A percentile compares a stretch with the other conserved stretches of the same genome.
Evolutionary conservation across 2,888 invertebrate species (phyloP).

Genomic region (Chrysomela aeneicollis): DNA sequence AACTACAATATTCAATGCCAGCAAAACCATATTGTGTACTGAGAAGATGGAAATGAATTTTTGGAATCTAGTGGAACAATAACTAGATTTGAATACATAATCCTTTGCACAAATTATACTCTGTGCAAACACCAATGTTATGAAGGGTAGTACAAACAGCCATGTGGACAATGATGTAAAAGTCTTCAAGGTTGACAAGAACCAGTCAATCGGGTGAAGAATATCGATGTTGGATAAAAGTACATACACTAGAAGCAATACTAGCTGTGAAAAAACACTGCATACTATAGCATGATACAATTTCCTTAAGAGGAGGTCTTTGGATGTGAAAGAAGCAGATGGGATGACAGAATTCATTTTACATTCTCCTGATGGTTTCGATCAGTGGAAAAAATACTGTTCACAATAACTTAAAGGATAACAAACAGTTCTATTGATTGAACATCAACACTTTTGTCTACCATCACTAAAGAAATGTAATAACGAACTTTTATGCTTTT

Average conservation of each 20-base stretch:
- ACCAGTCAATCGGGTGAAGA: constrained; percentile 72
- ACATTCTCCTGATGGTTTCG: not conserved
- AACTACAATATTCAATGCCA: constrained; percentile 68
- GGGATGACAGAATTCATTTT: constrained; percentile 41
- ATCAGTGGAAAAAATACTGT: too few species aligned
- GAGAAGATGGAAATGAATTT: constrained; percentile 71
- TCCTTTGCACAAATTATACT: constrained; percentile 77
- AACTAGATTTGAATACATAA: constrained; percentile 69
- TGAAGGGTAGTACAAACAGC: constrained; percentile 71
- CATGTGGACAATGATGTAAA: constrained; percentile 72
- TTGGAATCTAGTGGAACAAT: constrained; percentile 72
- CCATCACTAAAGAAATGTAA: not conserved
- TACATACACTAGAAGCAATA: constrained; percentile 54
- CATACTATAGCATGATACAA: constrained; percentile 62
- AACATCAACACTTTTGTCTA: not conserved
- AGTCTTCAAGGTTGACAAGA: constrained; percentile 67
- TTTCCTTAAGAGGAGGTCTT: constrained; percentile 67
- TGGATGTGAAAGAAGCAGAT: constrained; percentile 62
- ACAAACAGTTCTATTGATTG: not conserved
- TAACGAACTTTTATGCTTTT: not conserved
- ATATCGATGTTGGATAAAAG: constrained; percentile 69
- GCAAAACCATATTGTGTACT: constrained; percentile 66
- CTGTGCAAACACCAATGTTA: constrained; percentile 71
- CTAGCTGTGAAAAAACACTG: constrained; percentile 56
- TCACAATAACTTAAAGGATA: not conserved